Evolutionary conservation across 2,888 invertebrate species (phyloP), one percentile per base, ranked within the genome.

Genomic region (Campoplex nolae): DNA sequence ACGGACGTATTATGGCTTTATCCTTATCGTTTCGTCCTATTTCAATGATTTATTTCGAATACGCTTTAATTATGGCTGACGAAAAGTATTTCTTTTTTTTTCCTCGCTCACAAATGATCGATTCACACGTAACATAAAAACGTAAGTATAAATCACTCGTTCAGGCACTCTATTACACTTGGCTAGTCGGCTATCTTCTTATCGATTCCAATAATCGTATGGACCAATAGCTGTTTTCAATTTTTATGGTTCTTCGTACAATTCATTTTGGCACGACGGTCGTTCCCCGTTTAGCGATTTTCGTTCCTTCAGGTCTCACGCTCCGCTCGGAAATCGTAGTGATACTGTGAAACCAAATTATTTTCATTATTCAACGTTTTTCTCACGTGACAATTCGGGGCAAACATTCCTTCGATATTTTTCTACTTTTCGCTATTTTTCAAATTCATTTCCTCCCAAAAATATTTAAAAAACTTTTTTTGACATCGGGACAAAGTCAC

Each of bases 91-190:
- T 23, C 23, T 3, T 38, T 42, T 80, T 48, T 45, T 42, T 84
- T 23, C 16, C 56, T 75, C 65, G 28, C 28, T 84, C 76, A 48
- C 81, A 81, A 76, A 83, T 85, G 75, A 85, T 83, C 70, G 74
- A 48, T 58, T 90, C 91, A 92, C 90, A 90, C 90, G 84, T 88
- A 74, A 54, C n/a, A 56, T 74, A 35, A 74, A 54, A 16, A 62
- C 62, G 88, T 89, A 84, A 83, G 88, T 88, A 89, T 89, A 89
- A 93, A 92, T 93, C 92, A 93, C 91, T 93, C 92, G 88, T 92
- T 93, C 94, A 94, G 93, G 94, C 94, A 94, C 94, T 93, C 93
- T 92, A 92, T 93, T 93, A 93, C 92, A 90, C 91, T 92, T 93
- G 92, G 92, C 92, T 93, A 93, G 89, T 89, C 80, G 91, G 91